These are phyloP conservation scores for Brotula barbata DNA, from an alignment of 2,797 vertebrate genomes.

Conservation along the genomic window DNA sequence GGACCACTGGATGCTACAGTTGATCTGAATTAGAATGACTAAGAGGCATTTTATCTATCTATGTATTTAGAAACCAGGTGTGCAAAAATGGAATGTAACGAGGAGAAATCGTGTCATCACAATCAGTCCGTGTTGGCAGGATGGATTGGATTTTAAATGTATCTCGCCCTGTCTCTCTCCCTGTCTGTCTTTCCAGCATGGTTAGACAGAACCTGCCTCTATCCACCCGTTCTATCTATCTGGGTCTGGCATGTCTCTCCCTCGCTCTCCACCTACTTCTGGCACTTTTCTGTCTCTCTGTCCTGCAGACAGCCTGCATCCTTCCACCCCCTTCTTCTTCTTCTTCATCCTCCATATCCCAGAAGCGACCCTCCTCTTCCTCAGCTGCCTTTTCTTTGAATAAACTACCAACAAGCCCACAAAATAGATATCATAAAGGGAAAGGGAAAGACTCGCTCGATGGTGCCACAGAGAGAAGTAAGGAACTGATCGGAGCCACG, in stretches of 20 bases:
- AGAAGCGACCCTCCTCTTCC: constrained; percentile 43
- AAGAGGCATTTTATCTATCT: too few relatives aligned
- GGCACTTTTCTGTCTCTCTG: constrained; percentile 69
- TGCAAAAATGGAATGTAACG: too few relatives aligned
- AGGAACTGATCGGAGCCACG: constrained; percentile 15
- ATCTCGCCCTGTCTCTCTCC: constrained; percentile 6
- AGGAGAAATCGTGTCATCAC: too few relatives aligned
- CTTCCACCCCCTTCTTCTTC: constrained; percentile 49
- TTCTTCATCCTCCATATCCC: constrained; percentile 20
- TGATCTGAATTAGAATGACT: too few relatives aligned
- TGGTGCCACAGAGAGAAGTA: constrained; percentile 14
- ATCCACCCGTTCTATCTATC: constrained; percentile 68
- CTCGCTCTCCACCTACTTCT: constrained; percentile 73
- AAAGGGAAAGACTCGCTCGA: constrained; percentile 5
- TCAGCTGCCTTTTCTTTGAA: constrained; percentile 43
- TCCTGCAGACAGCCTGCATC: constrained; percentile 62
- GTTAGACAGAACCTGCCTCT: constrained; percentile 44
- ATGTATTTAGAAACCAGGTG: too few relatives aligned
- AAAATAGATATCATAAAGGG: constrained; percentile 10
- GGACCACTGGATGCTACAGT: too few relatives aligned
- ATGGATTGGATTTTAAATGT: constrained; percentile 16
- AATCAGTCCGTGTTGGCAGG: too few relatives aligned
- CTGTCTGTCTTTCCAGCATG: constrained; percentile 57
- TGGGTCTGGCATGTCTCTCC: constrained; percentile 69
- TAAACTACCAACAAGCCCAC: constrained; percentile 23